Percentiles rank a stretch among this genome's conserved stretches.
Conservation (phyloP, 2,797 vertebrate species). For the Morelia viridis region DNA sequence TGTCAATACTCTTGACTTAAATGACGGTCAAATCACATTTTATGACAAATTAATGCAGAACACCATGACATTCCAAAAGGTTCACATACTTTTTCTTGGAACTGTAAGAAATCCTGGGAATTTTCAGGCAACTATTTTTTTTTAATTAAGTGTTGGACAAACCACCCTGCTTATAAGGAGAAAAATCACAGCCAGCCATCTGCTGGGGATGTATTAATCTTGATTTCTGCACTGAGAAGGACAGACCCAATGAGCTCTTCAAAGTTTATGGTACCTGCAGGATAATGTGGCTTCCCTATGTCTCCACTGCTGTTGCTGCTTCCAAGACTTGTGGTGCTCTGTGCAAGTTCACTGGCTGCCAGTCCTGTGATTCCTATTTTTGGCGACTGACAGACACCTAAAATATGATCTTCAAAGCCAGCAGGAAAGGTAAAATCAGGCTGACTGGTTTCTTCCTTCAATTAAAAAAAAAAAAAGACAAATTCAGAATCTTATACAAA, state of each 20-base stretch:
- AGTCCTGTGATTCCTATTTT: slow-evolving; percentile 74
- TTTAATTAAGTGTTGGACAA: background rate
- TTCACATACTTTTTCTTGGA: too few species aligned
- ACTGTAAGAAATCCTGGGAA: background rate
- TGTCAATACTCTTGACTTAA: too few species aligned
- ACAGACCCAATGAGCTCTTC: background rate
- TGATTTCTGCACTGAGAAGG: background rate
- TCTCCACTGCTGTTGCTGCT: slow-evolving; percentile 93
- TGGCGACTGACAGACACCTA: slow-evolving; percentile 74
- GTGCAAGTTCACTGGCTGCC: slow-evolving; percentile 83
- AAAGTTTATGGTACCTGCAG: slow-evolving; percentile 70
- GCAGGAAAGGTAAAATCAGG: slow-evolving; percentile 82
- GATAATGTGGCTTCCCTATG: slow-evolving; percentile 78
- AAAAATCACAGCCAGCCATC: background rate
- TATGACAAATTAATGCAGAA: too few species aligned
- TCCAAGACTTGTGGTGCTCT: slow-evolving; percentile 91
- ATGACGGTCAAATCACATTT: too few species aligned
- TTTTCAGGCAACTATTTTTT: background rate
- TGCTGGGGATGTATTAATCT: background rate
- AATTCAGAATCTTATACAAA: slow-evolving; percentile 25
- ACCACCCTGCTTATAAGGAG: background rate
- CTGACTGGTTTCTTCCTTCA: slow-evolving; percentile 83
- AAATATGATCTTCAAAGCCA: slow-evolving; percentile 82
- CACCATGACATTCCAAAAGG: too few species aligned
- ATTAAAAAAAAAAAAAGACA: slow-evolving; percentile 38